Percentiles rank a stretch among this genome's conserved stretches.
Conservation (phyloP, 1,140 invertebrate species). For the Glossosoma conforme region DNA sequence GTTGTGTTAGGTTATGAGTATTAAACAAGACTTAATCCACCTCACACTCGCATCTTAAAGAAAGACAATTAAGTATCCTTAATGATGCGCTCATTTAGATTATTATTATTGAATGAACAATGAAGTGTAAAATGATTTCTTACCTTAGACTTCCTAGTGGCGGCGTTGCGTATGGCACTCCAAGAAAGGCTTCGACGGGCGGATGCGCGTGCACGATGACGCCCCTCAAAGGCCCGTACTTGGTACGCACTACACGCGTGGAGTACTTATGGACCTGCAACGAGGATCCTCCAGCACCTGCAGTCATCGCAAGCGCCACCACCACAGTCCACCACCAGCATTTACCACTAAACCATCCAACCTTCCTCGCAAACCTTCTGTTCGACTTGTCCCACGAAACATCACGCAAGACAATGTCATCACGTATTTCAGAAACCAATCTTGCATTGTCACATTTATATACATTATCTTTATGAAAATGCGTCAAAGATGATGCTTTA, state of each 20-base stretch:
- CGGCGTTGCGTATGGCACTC: slow-evolving; percentile 82
- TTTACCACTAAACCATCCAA: too few relatives aligned
- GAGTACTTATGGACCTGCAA: slow-evolving; percentile 65
- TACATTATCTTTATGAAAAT: too few relatives aligned
- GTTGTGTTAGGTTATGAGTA: too few relatives aligned
- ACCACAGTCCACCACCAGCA: slow-evolving; percentile 44
- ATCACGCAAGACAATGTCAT: too few relatives aligned
- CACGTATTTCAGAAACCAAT: too few relatives aligned
- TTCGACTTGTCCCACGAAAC: slow-evolving; percentile 6
- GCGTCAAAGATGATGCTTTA: too few relatives aligned
- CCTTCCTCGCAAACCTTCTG: background rate
- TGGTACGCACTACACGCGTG: slow-evolving; percentile 75
- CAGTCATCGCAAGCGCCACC: slow-evolving; percentile 32
- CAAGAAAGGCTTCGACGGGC: slow-evolving; percentile 89
- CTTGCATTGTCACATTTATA: too few relatives aligned
- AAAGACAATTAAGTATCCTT: too few relatives aligned
- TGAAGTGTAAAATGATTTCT: slow-evolving; percentile 18
- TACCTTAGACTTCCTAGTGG: slow-evolving; percentile 48
- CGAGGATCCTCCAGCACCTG: slow-evolving; percentile 35
- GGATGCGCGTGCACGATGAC: slow-evolving; percentile 71
- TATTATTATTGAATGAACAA: too few relatives aligned
- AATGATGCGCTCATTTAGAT: too few relatives aligned
- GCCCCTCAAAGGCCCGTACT: slow-evolving; percentile 81
- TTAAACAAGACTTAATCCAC: too few relatives aligned
- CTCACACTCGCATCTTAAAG: too few relatives aligned